Evolutionary conservation across 2,888 invertebrate genomes (phyloP).

Genomic region (Drosophila atripex): DNA sequence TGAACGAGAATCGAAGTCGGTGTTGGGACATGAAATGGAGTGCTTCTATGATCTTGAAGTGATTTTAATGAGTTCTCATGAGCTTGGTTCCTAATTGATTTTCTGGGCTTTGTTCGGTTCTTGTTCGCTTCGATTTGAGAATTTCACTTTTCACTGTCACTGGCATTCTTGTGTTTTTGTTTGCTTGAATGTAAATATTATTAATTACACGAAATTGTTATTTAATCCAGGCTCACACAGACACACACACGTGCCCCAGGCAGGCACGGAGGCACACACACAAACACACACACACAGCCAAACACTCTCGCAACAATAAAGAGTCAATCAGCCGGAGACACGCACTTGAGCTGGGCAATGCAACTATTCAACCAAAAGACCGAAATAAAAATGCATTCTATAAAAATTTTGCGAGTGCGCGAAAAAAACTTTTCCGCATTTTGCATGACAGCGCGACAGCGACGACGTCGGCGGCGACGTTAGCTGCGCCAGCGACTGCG

Average conservation of each 20-base stretch:
- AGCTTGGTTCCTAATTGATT: neutral
- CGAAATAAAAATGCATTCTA: slow-evolving; percentile 80
- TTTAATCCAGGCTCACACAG: slow-evolving; percentile 45
- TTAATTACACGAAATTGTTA: slow-evolving; percentile 53
- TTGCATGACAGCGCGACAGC: slow-evolving; percentile 71
- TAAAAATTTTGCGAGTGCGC: slow-evolving; percentile 80
- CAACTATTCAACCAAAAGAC: slow-evolving; percentile 80
- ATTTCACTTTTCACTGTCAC: slow-evolving; percentile 37
- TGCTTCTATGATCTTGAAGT: slow-evolving; percentile 52
- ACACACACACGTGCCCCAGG: slow-evolving; percentile 5
- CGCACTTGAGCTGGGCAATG: slow-evolving; percentile 70
- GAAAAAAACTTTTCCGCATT: slow-evolving; percentile 79
- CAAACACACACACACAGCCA: slow-evolving; percentile 37
- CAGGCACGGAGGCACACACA: slow-evolving; percentile 13
- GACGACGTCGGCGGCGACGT: slow-evolving; percentile 50
- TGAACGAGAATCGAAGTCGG: slow-evolving; percentile 39
- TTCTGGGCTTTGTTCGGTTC: neutral
- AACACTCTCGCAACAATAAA: neutral
- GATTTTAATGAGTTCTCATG: neutral
- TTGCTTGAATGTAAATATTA: slow-evolving; percentile 11
- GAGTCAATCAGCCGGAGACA: slow-evolving; percentile 44
- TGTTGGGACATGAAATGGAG: slow-evolving; percentile 53
- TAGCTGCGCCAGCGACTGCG: slow-evolving; percentile 30
- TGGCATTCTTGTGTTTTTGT: slow-evolving; percentile 20
- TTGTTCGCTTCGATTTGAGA: neutral